Evolutionary conservation across 2,113 vertebrate species (phyloP).

Genomic region (Leuciscus idus): DNA sequence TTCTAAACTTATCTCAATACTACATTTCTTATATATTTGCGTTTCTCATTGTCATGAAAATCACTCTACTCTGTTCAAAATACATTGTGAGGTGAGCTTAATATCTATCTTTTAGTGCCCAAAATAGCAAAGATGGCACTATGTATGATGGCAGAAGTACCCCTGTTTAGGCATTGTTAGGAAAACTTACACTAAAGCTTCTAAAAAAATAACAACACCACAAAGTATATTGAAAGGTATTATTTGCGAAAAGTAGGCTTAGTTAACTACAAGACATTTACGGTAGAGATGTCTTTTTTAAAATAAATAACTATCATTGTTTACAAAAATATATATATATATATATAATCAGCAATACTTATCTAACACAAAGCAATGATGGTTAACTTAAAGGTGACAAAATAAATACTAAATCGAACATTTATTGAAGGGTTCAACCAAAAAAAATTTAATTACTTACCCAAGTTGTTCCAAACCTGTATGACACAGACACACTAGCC

Average conservation of each 20-base stretch:
- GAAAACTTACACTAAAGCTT: background rate
- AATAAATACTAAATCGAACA: background rate
- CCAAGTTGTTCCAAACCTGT: too few species aligned
- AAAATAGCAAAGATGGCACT: background rate
- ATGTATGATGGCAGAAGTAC: background rate
- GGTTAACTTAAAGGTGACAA: background rate
- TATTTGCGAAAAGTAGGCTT: background rate
- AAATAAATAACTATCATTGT: background rate
- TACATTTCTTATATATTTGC: background rate
- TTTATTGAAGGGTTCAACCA: background rate
- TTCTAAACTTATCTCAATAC: background rate
- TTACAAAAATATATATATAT: too few species aligned
- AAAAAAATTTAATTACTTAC: too few species aligned
- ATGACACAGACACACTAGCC: too few species aligned
- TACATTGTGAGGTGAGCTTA: background rate
- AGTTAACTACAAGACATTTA: background rate
- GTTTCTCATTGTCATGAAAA: background rate
- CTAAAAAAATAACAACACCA: background rate
- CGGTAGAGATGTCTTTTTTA: too few species aligned
- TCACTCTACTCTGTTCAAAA: background rate
- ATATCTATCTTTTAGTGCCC: background rate
- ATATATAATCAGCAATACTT: background rate
- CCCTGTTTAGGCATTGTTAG: background rate
- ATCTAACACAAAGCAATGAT: background rate
- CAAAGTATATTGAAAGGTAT: background rate